A percentile compares a stretch with the other conserved stretches of the same genome.
Evolutionary conservation across 2,113 vertebrate genomes (phyloP).

Genomic region (Mobula birostris): DNA sequence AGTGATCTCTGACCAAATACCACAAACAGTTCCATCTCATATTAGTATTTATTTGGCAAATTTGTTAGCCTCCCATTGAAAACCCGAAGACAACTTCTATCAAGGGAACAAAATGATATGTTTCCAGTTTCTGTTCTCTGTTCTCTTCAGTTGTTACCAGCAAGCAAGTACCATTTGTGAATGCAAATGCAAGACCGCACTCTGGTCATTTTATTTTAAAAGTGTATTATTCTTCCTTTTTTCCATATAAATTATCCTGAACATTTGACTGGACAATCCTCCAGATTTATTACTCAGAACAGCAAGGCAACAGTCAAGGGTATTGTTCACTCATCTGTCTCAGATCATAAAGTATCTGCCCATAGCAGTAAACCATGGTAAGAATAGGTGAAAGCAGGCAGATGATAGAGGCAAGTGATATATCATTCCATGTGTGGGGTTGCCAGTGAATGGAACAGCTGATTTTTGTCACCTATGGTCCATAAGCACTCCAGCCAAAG

Average conservation of each 20-base stretch:
- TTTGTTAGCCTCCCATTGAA: no score
- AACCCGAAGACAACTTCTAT: no score
- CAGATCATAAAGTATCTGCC: constrained; percentile 66
- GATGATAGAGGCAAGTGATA: constrained; percentile 78
- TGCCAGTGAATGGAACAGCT: constrained; percentile 79
- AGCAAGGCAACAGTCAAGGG: not conserved
- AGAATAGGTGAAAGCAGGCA: constrained; percentile 69
- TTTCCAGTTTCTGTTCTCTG: no score
- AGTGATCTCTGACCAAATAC: no score
- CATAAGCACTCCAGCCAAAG: constrained; percentile 82
- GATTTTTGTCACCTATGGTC: constrained; percentile 69
- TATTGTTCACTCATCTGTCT: constrained; percentile 62
- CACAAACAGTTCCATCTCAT: no score
- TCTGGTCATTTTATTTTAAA: not conserved
- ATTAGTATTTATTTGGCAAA: no score
- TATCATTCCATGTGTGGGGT: constrained; percentile 61
- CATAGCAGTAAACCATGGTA: constrained; percentile 76
- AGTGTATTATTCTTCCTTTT: not conserved
- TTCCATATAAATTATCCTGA: not conserved
- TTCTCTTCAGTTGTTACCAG: no score
- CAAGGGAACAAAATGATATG: no score
- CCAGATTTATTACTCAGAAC: not conserved
- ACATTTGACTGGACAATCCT: not conserved
- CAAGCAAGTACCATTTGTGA: no score
- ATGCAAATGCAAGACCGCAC: no score